Evolutionary conservation across 2,888 invertebrate genomes (phyloP), one percentile per base, ranked within the genome.

Genomic region (Drosophila subquinaria): DNA sequence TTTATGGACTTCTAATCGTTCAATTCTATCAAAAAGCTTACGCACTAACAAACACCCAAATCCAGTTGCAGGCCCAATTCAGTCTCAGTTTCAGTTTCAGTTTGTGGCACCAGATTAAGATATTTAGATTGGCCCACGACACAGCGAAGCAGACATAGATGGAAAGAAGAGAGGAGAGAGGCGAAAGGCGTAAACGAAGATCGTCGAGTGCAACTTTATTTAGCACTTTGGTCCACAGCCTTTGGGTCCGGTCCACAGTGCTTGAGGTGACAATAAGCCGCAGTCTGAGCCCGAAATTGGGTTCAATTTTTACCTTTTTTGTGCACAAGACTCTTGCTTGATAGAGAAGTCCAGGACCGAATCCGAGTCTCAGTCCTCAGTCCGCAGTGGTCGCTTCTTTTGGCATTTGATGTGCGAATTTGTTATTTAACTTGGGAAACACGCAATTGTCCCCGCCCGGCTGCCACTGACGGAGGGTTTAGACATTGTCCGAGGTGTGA

Each of bases 1-100:
- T 92, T 92, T 92, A 92, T 92, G 90, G 92, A 91, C 92, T 92
- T 92, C 93, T 92, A 92, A 92, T 92, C 92, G 93, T 91, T 89
- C 92, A 90, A 92, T 93, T 92, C 92, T 92, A 92, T 92, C 93
- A 93, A 92, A 92, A 92, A 92, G 92, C 93, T 92, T 90, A 92
- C 92, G 91, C 92, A 92, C 91, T 90, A 92, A 90, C 90, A 90
- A 91, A 91, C 90, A 82, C 87, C 84, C 88, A 89, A 86, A 88
- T 68, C 74, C 81, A 81, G 81, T 71, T 68, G 66, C 73, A 76
- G 77, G 69, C 76, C 83, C 81, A 78, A 82, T 80, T 83, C 75
- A 85, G 78, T 62, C 65, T 74, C 84, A 79, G 78, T 62, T 69
- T 74, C 84, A 79, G 70, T 65, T 69, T 61, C 68, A 66, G 66